A percentile compares a stretch with the other conserved stretches of the same genome.
These are phyloP conservation scores for Diloba caeruleocephala DNA, from an alignment of 2,888 invertebrate species.

Conservation along the genomic window DNA sequence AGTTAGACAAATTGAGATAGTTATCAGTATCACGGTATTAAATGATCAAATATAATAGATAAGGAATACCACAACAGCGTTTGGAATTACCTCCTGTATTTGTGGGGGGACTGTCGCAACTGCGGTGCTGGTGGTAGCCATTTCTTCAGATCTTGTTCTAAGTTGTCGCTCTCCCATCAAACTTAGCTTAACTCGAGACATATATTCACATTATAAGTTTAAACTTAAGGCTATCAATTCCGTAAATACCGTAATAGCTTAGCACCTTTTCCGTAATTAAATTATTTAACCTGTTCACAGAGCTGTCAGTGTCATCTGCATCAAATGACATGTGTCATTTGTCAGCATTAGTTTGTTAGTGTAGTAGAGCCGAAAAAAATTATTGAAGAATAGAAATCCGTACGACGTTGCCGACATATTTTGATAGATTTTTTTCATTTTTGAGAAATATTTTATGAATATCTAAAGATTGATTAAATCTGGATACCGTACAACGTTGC, in stretches of 20 bases:
- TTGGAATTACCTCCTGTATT: conserved; percentile 75
- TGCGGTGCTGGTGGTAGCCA: conserved; percentile 85
- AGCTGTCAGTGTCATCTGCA: conserved; percentile 29
- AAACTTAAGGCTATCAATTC: conserved; percentile 30
- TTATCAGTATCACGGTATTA: conserved; percentile 56
- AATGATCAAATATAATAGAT: conserved; percentile 73
- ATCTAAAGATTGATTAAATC: no score
- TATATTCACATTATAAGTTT: conserved; percentile 65
- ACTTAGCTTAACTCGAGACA: conserved; percentile 44
- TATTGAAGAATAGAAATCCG: no score
- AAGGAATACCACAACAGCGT: conserved; percentile 57
- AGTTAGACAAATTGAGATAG: conserved; percentile 25
- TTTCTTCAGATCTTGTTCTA: conserved; percentile 69
- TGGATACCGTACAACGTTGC: no score
- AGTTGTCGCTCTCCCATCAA: conserved; percentile 80
- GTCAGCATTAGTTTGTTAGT: no score
- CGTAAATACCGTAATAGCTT: conserved; percentile 33
- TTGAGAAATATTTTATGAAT: no score
- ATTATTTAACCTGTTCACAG: conserved; percentile 22
- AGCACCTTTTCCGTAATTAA: conserved; percentile 29
- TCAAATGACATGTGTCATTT: not conserved
- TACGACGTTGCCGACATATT: no score
- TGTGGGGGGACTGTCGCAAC: conserved; percentile 79
- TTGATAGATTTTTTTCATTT: no score
- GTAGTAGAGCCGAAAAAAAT: no score